Evolutionary conservation across 1,140 invertebrate genomes (phyloP).

Genomic region (Pentalonia nigronervosa): DNA sequence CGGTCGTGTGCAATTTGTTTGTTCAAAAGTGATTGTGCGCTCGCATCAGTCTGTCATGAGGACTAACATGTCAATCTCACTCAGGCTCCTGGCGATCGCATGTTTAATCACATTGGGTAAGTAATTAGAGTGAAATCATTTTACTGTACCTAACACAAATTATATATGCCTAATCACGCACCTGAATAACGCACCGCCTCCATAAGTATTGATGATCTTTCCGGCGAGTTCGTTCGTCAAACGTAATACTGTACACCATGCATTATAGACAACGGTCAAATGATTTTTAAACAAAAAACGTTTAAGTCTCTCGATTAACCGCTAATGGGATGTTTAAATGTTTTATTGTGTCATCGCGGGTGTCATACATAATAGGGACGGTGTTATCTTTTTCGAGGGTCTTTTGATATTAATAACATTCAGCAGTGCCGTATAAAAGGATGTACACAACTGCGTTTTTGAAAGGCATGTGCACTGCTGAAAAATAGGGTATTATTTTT

Average conservation of each 20-base stretch:
- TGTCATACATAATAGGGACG: not conserved
- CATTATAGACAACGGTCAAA: not conserved
- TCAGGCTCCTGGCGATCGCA: conserved; percentile 30
- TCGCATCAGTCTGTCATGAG: conserved; percentile 44
- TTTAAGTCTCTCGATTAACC: not conserved
- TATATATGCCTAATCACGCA: too few relatives aligned
- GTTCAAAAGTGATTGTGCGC: not conserved
- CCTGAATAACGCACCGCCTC: too few relatives aligned
- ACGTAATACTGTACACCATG: not conserved
- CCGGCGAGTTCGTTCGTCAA: not conserved
- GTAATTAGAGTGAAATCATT: not conserved
- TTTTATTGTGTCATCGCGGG: too few relatives aligned
- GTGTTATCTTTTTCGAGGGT: not conserved
- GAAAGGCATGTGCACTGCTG: conserved; percentile 56
- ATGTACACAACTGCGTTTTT: conserved; percentile 20
- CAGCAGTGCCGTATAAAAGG: conserved; percentile 55
- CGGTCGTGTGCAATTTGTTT: not conserved
- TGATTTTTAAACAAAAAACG: not conserved
- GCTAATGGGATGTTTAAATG: not conserved
- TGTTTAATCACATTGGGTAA: conserved; percentile 29
- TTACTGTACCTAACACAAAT: not conserved
- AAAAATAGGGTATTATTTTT: not conserved
- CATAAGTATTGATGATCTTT: not conserved
- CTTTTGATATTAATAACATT: not conserved
- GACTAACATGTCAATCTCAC: not conserved